These are phyloP conservation scores for Eira barbara DNA, from an alignment of 2,113 vertebrate genomes.

Conservation along the genomic window DNA sequence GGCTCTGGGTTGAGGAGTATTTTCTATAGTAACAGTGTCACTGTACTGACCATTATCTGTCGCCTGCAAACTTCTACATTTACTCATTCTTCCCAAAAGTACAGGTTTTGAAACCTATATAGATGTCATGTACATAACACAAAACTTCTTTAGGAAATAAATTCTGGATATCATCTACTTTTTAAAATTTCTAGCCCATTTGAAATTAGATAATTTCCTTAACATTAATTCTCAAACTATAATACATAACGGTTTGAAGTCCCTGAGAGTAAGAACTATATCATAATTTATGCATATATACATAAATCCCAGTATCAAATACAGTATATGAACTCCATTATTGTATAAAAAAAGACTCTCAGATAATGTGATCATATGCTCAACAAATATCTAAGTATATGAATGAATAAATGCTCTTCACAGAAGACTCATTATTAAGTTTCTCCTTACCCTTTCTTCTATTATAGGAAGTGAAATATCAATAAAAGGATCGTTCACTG, in stretches of 20 bases:
- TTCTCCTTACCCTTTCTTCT: slow-evolving; percentile 95
- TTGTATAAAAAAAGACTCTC: background rate
- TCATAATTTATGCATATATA: background rate
- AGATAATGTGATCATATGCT: background rate
- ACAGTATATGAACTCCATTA: background rate
- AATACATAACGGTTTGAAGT: slow-evolving; percentile 14
- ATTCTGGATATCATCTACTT: slow-evolving; percentile 4
- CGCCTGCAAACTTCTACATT: slow-evolving; percentile 81
- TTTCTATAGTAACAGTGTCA: slow-evolving; percentile 72
- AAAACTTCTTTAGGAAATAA: slow-evolving; percentile 52
- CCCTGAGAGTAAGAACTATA: background rate
- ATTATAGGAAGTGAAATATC: slow-evolving; percentile 98
- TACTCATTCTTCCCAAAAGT: slow-evolving; percentile 87
- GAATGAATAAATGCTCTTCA: background rate
- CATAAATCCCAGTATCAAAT: background rate
- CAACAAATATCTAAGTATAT: background rate
- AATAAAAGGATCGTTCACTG: slow-evolving; percentile 96
- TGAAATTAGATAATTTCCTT: slow-evolving; percentile 34
- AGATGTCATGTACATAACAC: slow-evolving; percentile 32
- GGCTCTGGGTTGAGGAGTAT: slow-evolving; percentile 82
- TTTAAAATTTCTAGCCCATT: slow-evolving; percentile 19
- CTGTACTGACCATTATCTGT: slow-evolving; percentile 82
- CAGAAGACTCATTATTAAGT: slow-evolving; percentile 2
- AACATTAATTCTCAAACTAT: slow-evolving; percentile 51
- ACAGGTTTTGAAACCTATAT: slow-evolving; percentile 93